Percentiles rank a stretch among this genome's conserved stretches.
phyloP scores from a whole-genome alignment of 2,888 invertebrate species.

The Boloria selene region DNA sequence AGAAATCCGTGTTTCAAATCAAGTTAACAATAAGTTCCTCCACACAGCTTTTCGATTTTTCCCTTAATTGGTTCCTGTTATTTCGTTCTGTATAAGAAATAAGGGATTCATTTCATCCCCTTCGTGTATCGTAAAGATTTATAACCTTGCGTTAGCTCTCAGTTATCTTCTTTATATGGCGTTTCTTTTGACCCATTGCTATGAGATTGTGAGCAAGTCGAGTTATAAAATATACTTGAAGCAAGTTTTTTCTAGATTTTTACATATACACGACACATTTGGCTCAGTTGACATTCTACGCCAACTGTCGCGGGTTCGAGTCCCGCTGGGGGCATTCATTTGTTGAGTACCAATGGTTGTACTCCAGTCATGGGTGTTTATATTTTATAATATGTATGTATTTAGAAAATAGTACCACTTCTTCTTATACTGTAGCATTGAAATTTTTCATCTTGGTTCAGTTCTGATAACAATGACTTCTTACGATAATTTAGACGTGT shows the following conservation, averaged over 20 bases:
- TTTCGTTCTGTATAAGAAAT: neutral
- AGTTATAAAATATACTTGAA: neutral
- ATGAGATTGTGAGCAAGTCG: neutral
- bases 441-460: no score
- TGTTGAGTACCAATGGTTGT: no score
- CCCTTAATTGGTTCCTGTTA: neutral
- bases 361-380: no score
- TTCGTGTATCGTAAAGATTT: neutral
- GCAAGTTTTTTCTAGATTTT: neutral
- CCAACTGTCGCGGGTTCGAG: no score
- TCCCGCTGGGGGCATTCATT: no score
- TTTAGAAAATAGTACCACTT: no score
- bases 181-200: slow-evolving; percentile 1
- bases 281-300: no score
- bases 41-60: neutral
- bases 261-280: no score
- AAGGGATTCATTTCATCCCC: neutral
- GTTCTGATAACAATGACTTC: no score
- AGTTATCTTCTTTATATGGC: neutral
- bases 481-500: no score
- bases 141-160: neutral
- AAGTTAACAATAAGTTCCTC: neutral
- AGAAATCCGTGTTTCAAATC: neutral
- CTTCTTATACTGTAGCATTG: no score
- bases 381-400: no score